Base-by-base conservation (phyloP, 2,113 vertebrate species). In the Tetraodon nigroviridis region DNA sequence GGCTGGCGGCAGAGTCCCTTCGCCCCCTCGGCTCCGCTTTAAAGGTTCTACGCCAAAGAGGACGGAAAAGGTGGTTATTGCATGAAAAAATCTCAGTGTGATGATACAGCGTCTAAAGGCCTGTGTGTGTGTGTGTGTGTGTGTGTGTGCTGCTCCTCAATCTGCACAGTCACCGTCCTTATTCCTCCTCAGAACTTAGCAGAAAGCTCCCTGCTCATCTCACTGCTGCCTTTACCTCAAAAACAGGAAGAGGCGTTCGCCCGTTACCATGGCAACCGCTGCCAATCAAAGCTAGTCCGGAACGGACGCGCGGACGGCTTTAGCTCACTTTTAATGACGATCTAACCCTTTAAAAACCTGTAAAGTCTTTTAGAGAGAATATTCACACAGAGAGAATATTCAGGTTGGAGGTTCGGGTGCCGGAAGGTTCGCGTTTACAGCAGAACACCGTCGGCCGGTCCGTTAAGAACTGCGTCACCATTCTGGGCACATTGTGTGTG, bases 161-260 rank as follows among this genome's bases (percentile, higher is more conserved):
- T 67, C 81, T 79, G 73, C 79, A 80, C 79, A 83, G 59, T 67
- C 69, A 80, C 83, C 86, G 55, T 68, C 59, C 51, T 20, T 22
- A 40, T 51, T 48, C n/a, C n/a, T 48, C 11, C 45, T 65, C 51
- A n/a, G 2, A 48, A 15, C 53, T 47, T 40, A 58, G 45, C 18
- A 8, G 29, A 32, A 17, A 54, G 0, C 18, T 37, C 2, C 32
- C 32, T 27, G 24, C 24, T 37, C 3, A 37, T 37, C 42, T n/a
- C n/a, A n/a, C 16, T 44, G 14, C 42, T 42, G 40, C 40, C 40
- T 54, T 75, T 84, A 84, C 83, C 86, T 84, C 61, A 49, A 83
- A 87, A 86, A 87, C 83, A 88, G 81, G 83, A 88, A 88, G 67
- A 19, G 54, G 50, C 54, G 5, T 12, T 1, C 48, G 45, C 22